Base-by-base conservation (phyloP, 2,888 invertebrate genomes). In the Troilus luridus region DNA sequence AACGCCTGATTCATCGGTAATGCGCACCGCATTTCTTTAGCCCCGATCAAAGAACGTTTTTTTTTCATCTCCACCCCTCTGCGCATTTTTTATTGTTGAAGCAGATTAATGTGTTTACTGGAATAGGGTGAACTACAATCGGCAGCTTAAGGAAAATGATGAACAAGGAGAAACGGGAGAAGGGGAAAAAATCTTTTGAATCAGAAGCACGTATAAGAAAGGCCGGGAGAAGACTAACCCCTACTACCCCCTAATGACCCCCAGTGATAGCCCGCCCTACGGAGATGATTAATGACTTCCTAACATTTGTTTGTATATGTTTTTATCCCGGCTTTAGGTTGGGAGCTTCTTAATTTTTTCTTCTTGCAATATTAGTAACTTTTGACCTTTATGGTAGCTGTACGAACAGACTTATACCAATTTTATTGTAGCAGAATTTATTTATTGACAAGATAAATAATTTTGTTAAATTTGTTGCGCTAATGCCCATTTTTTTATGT, bases 121-220 rank as follows among this genome's bases (percentile, higher is more conserved):
- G 54, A 85, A 56, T n/a, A 58, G 85, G n/a, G 54, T n/a, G 56
- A 85, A 54, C 85, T 85, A 85, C 85, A 85, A 85, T 85, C 85
- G 85, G 56, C 85, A 56, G 56, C 85, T 54, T 58, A 85, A 56
- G 85, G 85, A 58, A 85, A 85, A 85, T 85, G 54, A 85, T 85
- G 85, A 85, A 58, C 56, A 85, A 85, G 85, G 85, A 85, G 85
- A 11, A n/a, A 41, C 5, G 41, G 85, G n/a, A n/a, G n/a, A n/a
- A 85, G 56, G 56, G 56, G 56, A 81, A 85, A 85, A 58, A 56
- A 85, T 85, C 85, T 85, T 58, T 58, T 85, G 85, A 85, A 85
- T 85, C 85, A 85, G 58, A 58, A 85, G 85, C 85, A 85, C 85
- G 85, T 85, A 85, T 85, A 85, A 85, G 85, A 85, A 85, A 85